Evolutionary conservation across 2,797 vertebrate genomes (phyloP).

Genomic region (Catamblyrhynchus diadema): DNA sequence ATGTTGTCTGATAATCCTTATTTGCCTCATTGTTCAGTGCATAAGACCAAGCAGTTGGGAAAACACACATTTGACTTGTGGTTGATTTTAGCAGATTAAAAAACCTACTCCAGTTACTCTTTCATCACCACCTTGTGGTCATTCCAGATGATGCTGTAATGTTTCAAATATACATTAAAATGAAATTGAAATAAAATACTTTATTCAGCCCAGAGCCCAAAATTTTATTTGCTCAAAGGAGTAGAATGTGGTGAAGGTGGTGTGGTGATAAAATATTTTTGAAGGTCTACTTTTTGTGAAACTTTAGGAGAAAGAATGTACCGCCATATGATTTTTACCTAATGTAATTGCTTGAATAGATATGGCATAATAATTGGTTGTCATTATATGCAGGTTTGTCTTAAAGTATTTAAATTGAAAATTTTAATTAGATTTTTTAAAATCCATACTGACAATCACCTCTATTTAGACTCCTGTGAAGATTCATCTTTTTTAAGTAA

Average conservation of each 20-base stretch:
- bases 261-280: background rate
- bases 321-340: background rate
- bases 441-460: background rate
- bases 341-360: background rate
- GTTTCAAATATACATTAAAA: background rate
- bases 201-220: background rate
- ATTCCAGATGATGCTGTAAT: background rate
- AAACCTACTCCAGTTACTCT: background rate
- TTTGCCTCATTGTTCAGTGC: background rate
- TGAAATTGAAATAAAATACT: background rate
- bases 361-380: background rate
- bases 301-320: background rate
- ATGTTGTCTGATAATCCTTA: background rate
- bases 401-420: background rate
- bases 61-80: background rate
- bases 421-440: background rate
- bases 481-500: background rate
- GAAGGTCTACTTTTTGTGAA: background rate
- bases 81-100: background rate
- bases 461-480: background rate
- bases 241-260: fast-evolving
- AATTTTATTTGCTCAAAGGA: background rate
- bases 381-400: background rate
- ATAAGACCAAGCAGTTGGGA: background rate
- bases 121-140: conserved; percentile 20